Percentiles rank a stretch among this genome's conserved stretches.
phyloP scores from a whole-genome alignment of 2,113 vertebrate species.

The Cryptotis parvus region DNA sequence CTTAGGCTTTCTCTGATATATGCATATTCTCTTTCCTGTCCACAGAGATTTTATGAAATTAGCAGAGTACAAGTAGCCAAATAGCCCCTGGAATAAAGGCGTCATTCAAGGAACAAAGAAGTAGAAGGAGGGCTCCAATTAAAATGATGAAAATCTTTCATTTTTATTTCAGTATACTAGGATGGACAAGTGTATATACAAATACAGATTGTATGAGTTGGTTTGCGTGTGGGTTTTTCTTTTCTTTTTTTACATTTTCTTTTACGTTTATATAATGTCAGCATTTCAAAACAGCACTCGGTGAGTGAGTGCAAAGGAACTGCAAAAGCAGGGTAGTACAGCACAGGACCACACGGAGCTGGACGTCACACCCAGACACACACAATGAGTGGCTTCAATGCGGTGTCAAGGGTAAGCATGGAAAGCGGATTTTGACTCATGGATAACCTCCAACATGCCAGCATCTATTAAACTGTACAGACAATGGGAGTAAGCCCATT shows the following conservation, averaged over 20 bases:
- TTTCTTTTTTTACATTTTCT: slow-evolving; percentile 92
- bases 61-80: slow-evolving; percentile 72
- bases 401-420: slow-evolving; percentile 90
- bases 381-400: slow-evolving; percentile 92
- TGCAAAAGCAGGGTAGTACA: slow-evolving; percentile 90
- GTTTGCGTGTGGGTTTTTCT: slow-evolving; percentile 80
- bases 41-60: slow-evolving; percentile 66
- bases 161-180: slow-evolving; percentile 98
- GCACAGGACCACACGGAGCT: slow-evolving; percentile 90
- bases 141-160: slow-evolving; percentile 91
- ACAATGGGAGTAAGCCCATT: slow-evolving; percentile 94
- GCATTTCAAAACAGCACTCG: slow-evolving; percentile 95
- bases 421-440: slow-evolving; percentile 90
- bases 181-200: slow-evolving; percentile 99
- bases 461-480: slow-evolving; percentile 94
- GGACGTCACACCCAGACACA: slow-evolving; percentile 91
- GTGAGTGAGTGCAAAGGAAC: slow-evolving; percentile 91
- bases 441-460: slow-evolving; percentile 94
- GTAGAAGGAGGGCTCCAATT: slow-evolving; percentile 86
- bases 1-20: slow-evolving; percentile 40
- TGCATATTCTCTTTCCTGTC: slow-evolving; percentile 58
- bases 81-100: slow-evolving; percentile 79
- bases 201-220: slow-evolving; percentile 94
- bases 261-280: slow-evolving; percentile 95
- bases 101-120: slow-evolving; percentile 82